Evolutionary conservation across 1,140 invertebrate species (phyloP).

Genomic region (Trichonephila inaurata): DNA sequence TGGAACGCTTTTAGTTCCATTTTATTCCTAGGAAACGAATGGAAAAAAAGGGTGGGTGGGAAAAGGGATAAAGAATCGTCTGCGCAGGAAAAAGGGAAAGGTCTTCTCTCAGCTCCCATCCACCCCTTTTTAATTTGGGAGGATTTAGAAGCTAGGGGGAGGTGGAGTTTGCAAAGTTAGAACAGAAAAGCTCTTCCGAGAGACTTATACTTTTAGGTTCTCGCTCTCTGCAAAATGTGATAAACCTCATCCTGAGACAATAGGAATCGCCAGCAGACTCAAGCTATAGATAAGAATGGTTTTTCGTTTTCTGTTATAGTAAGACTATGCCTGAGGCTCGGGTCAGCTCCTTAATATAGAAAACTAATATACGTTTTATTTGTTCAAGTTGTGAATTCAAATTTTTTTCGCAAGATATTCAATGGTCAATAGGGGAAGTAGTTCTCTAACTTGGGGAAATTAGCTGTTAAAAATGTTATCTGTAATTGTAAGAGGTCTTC

Average conservation of each 20-base stretch:
- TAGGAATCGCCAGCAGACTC: background rate
- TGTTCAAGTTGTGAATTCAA: too few species aligned
- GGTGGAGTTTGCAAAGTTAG: constrained; percentile 37
- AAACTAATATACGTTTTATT: too few species aligned
- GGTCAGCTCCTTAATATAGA: too few species aligned
- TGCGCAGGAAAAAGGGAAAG: constrained; percentile 37
- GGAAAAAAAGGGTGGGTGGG: background rate
- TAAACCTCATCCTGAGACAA: constrained; percentile 33
- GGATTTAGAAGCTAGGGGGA: constrained; percentile 30
- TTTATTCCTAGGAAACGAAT: constrained; percentile 48
- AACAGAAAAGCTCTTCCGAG: constrained; percentile 28
- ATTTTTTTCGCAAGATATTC: too few species aligned
- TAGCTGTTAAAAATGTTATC: too few species aligned
- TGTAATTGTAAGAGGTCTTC: too few species aligned
- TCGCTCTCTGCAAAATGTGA: background rate
- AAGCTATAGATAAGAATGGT: background rate
- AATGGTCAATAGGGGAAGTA: too few species aligned
- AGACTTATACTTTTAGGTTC: background rate
- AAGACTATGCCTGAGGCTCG: too few species aligned
- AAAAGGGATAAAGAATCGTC: constrained; percentile 56
- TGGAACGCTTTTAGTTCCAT: constrained; percentile 67
- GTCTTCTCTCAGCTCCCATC: background rate
- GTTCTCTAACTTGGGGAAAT: too few species aligned
- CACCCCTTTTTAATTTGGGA: constrained; percentile 65
- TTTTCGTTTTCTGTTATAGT: background rate